A percentile compares a stretch with the other conserved stretches of the same genome.
These are phyloP conservation scores for Amaurobius ferox DNA, from an alignment of 2,888 invertebrate species.

Conservation along the genomic window DNA sequence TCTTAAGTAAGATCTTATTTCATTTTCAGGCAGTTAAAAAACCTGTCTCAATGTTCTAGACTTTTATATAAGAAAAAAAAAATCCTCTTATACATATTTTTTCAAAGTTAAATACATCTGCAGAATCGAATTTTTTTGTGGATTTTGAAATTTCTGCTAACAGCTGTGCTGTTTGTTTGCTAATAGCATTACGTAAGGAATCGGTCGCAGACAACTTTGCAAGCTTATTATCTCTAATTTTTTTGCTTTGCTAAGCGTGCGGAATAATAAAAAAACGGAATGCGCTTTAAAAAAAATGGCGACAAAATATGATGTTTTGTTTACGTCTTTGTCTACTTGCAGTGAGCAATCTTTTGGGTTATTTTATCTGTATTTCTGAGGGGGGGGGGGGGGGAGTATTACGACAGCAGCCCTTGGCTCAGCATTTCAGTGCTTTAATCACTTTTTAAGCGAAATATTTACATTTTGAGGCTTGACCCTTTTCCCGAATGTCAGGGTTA, in stretches of 20 bases:
- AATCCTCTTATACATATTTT: too few relatives aligned
- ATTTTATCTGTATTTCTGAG: not conserved
- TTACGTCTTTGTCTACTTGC: conserved; percentile 20
- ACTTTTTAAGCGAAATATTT: conserved; percentile 40
- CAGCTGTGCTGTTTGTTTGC: not conserved
- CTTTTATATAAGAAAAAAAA: too few relatives aligned
- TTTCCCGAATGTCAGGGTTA: conserved; percentile 53
- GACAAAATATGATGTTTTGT: conserved; percentile 4
- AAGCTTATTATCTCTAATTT: conserved; percentile 10
- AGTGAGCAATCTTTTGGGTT: conserved; percentile 8
- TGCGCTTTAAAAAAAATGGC: not conserved
- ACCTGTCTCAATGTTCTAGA: too few relatives aligned
- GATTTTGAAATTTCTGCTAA: not conserved
- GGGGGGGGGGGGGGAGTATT: not conserved
- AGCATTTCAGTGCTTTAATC: conserved; percentile 30
- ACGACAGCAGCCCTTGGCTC: not conserved
- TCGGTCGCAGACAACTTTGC: conserved; percentile 4
- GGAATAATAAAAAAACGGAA: not conserved
- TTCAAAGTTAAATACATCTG: too few relatives aligned
- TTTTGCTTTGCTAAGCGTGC: not conserved
- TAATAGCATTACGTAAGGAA: not conserved
- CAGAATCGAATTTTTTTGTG: too few relatives aligned
- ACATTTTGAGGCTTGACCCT: conserved; percentile 16
- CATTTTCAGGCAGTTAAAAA: too few relatives aligned
- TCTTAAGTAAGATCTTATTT: too few relatives aligned